Percentiles rank a stretch among this genome's conserved stretches.
Evolutionary conservation across 2,888 invertebrate genomes (phyloP).

Genomic region (Prionchulus punctatus): DNA sequence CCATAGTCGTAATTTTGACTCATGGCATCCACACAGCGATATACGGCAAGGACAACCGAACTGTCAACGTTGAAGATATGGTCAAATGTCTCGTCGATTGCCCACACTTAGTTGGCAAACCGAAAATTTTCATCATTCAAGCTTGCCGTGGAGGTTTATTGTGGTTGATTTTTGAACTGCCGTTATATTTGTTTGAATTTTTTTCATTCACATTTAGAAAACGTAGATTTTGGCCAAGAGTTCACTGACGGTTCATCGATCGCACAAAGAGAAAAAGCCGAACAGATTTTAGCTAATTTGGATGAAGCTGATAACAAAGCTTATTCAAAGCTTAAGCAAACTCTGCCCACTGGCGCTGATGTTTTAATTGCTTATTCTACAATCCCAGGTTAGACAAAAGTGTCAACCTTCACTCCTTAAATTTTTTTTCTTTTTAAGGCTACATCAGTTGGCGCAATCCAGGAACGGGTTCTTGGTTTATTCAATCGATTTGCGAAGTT

Average conservation of each 20-base stretch:
- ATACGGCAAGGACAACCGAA: slow-evolving; percentile 11
- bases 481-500: slow-evolving; percentile 28
- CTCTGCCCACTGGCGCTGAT: slow-evolving; percentile 28
- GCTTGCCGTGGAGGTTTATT: slow-evolving; percentile 31
- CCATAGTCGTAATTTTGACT: slow-evolving; percentile 23
- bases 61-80: slow-evolving; percentile 14
- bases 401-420: no score
- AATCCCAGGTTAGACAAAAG: slow-evolving; percentile 16
- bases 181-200: no score
- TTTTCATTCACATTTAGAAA: no score
- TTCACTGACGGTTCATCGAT: no score
- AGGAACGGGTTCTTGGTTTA: slow-evolving; percentile 27
- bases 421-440: slow-evolving; percentile 13
- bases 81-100: slow-evolving; percentile 19
- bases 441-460: slow-evolving; percentile 31
- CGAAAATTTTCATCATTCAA: slow-evolving; percentile 29
- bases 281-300: no score
- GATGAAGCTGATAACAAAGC: slow-evolving; percentile 2
- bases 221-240: no score
- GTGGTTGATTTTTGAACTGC: no score
- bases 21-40: slow-evolving; percentile 23
- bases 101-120: slow-evolving; percentile 25
- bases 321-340: slow-evolving; percentile 4
- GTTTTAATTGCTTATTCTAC: slow-evolving; percentile 29
- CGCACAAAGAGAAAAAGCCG: no score